Conservation (phyloP, 2,888 invertebrate genomes). For the Acrocyrtus sp. region DNA sequence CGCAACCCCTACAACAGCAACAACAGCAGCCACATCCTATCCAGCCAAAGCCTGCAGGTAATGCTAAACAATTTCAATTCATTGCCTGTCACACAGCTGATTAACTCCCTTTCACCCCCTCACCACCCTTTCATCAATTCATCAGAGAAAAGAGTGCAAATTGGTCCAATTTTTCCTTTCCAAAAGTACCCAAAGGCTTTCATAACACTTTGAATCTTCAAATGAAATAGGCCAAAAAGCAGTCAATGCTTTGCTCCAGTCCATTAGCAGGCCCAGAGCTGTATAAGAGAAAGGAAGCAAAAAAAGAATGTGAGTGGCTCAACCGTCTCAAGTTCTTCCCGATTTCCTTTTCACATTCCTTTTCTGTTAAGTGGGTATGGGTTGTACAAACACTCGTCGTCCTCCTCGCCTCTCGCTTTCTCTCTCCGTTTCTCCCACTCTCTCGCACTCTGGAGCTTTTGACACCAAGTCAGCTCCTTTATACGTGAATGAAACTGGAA, state of each 20-base stretch:
- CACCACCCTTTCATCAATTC: not conserved
- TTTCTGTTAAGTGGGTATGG: not conserved
- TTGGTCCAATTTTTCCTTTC: not conserved
- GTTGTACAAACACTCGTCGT: not conserved
- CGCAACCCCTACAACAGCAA: slow-evolving; percentile 19
- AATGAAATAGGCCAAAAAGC: not conserved
- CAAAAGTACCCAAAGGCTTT: not conserved
- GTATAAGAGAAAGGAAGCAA: slow-evolving; percentile 11
- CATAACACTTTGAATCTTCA: slow-evolving; percentile 1
- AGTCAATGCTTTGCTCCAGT: not conserved
- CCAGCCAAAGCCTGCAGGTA: slow-evolving; percentile 39
- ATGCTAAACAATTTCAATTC: not conserved
- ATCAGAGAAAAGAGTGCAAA: too few relatives aligned
- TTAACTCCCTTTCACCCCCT: too few relatives aligned
- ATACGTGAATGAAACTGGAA: not conserved
- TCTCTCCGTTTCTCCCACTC: too few relatives aligned
- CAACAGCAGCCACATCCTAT: slow-evolving; percentile 28
- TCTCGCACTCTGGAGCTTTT: not conserved
- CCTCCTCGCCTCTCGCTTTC: not conserved
- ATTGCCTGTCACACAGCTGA: too few relatives aligned
- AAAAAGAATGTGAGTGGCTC: slow-evolving; percentile 30
- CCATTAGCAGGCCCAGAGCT: not conserved
- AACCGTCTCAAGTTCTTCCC: slow-evolving; percentile 36
- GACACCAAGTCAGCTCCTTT: not conserved
- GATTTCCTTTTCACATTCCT: not conserved